These are phyloP conservation scores for Oreochromis aureus DNA, from an alignment of 2,113 vertebrate genomes.

Conservation along the genomic window DNA sequence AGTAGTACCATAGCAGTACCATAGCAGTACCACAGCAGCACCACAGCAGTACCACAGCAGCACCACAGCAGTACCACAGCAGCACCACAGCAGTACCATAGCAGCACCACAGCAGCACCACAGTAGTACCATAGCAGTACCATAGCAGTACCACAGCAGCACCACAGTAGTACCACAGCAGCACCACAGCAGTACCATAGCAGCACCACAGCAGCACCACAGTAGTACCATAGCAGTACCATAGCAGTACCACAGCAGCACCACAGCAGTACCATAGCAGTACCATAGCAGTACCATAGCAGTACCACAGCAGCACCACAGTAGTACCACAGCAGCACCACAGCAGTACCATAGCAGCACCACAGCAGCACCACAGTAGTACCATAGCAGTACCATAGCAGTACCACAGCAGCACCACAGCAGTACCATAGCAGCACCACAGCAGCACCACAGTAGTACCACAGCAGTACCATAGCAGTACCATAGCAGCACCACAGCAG, in stretches of 20 bases:
- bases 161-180: accelerated
- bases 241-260: accelerated
- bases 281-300: accelerated
- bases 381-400: too few relatives aligned
- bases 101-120: too few relatives aligned
- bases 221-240: neutral
- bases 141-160: accelerated
- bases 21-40: too few relatives aligned
- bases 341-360: neutral
- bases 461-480: accelerated
- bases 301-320: too few relatives aligned
- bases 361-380: accelerated
- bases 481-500: accelerated
- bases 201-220: accelerated
- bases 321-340: too few relatives aligned
- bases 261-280: accelerated
- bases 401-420: accelerated
- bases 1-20: too few relatives aligned
- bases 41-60: too few relatives aligned
- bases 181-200: too few relatives aligned
- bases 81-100: too few relatives aligned
- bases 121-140: too few relatives aligned
- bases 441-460: accelerated
- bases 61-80: accelerated
- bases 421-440: accelerated